Evolutionary conservation across 2,113 vertebrate species (phyloP).

Genomic region (Lycaon pictus): DNA sequence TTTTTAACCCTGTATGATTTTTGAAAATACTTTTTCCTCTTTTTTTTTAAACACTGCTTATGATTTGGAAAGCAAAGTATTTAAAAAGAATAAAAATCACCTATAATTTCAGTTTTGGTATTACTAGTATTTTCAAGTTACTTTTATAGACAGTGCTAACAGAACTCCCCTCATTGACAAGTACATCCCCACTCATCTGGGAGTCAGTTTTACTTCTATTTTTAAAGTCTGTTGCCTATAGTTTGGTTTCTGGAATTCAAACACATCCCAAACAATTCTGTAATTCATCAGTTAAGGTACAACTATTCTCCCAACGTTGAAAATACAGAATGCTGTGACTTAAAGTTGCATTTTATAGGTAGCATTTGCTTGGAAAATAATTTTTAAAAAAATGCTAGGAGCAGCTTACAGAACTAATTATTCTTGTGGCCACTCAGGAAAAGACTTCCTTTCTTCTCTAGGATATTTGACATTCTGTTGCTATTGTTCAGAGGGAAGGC

Average conservation of each 20-base stretch:
- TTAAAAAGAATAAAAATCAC: not conserved
- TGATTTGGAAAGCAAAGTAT: slow-evolving; percentile 39
- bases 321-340: not conserved
- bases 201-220: not conserved
- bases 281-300: not conserved
- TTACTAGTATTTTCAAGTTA: not conserved
- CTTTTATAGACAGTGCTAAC: not conserved
- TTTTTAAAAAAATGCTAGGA: not conserved
- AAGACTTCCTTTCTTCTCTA: not conserved
- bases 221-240: not conserved
- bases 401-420: not conserved
- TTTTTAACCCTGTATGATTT: not conserved
- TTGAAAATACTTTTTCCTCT: not conserved
- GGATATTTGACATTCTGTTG: not conserved
- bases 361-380: not conserved
- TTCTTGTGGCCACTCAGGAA: not conserved
- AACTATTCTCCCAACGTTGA: not conserved
- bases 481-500: not conserved
- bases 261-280: not conserved
- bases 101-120: not conserved
- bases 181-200: too few relatives aligned
- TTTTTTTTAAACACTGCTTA: not conserved
- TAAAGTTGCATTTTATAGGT: not conserved
- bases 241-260: slow-evolving; percentile 13
- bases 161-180: not conserved